phyloP scores from a whole-genome alignment of 2,113 vertebrate species.

The Aspiorhynchus laticeps region DNA sequence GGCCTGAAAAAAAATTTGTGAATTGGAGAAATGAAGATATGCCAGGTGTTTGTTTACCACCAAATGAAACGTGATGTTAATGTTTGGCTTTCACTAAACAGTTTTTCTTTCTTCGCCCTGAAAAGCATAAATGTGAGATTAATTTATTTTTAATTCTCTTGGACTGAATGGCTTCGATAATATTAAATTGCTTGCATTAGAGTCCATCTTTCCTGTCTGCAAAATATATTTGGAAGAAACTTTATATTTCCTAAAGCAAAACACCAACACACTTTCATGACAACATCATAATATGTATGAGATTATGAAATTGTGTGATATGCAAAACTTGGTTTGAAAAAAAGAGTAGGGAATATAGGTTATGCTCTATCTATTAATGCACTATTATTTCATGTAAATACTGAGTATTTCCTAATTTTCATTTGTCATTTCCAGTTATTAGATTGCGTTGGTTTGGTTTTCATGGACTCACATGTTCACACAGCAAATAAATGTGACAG shows the following conservation, averaged over 20 bases:
- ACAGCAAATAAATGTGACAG: not conserved
- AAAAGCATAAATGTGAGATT: slow-evolving; percentile 26
- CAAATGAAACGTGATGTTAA: slow-evolving; percentile 53
- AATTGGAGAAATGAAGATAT: slow-evolving; percentile 59
- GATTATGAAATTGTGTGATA: not conserved
- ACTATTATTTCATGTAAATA: not conserved
- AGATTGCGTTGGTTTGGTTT: not conserved
- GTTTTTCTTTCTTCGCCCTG: slow-evolving; percentile 28
- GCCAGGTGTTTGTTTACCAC: slow-evolving; percentile 52
- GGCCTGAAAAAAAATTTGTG: slow-evolving; percentile 55
- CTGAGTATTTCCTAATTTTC: not conserved
- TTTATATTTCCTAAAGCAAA: not conserved
- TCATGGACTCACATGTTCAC: not conserved
- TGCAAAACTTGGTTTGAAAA: not conserved
- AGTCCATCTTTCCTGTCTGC: not conserved
- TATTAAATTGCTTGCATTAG: not conserved
- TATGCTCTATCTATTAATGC: not conserved
- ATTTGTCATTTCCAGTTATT: not conserved
- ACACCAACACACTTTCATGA: not conserved
- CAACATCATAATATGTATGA: not conserved
- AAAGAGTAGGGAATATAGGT: not conserved
- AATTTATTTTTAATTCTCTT: slow-evolving; percentile 13
- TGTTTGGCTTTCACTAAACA: slow-evolving; percentile 53
- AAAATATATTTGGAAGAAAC: not conserved
- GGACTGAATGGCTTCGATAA: not conserved